Evolutionary conservation across 2,797 vertebrate species (phyloP).

Genomic region (Trachurus trachurus): DNA sequence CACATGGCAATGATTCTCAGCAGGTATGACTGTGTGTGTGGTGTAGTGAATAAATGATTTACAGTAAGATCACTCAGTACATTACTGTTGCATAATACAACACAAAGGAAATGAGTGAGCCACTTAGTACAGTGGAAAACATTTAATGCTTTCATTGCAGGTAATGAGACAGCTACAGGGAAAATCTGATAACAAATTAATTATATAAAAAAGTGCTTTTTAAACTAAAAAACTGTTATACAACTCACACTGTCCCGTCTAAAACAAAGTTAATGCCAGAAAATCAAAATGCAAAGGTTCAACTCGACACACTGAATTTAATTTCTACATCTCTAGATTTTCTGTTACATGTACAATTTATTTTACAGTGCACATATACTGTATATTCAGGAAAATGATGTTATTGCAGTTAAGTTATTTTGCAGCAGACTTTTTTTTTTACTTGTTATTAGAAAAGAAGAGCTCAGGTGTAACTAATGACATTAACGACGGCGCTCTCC

Average conservation of each 20-base stretch:
- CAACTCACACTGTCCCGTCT: too few relatives aligned
- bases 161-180: background rate
- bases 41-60: background rate
- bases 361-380: background rate
- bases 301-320: background rate
- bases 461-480: conserved; percentile 4
- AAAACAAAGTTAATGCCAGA: too few relatives aligned
- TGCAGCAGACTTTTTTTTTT: background rate
- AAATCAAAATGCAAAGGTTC: too few relatives aligned
- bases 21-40: too few relatives aligned
- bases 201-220: background rate
- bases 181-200: background rate
- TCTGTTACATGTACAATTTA: background rate
- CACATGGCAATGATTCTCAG: background rate
- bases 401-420: background rate
- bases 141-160: background rate
- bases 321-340: background rate
- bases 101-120: background rate
- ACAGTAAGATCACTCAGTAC: background rate
- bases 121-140: background rate
- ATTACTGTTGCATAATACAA: background rate
- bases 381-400: background rate
- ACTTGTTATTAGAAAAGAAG: background rate
- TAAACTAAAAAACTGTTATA: background rate
- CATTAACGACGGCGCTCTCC: background rate